Conservation (phyloP, 1,140 invertebrate genomes). For the Neodiprion lecontei region DNA sequence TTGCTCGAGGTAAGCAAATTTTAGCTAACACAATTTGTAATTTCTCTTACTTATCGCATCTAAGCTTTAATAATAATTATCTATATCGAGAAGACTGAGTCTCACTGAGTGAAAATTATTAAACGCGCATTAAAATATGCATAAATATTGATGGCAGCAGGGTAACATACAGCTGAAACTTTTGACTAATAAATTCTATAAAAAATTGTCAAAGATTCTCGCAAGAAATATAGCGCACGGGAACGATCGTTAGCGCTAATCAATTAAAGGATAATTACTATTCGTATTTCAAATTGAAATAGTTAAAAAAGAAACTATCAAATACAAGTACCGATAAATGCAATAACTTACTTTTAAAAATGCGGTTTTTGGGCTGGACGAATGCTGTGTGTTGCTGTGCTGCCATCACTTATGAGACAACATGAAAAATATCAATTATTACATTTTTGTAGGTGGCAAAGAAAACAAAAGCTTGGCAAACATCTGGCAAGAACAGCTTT, state of each 20-base stretch:
- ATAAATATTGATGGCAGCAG: not conserved
- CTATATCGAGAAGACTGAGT: too few relatives aligned
- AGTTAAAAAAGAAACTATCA: slow-evolving; percentile 7
- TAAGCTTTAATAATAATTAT: too few relatives aligned
- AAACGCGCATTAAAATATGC: not conserved
- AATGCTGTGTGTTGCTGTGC: slow-evolving; percentile 4
- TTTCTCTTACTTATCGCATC: too few relatives aligned
- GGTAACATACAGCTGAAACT: slow-evolving; percentile 5
- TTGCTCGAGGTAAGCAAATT: too few relatives aligned
- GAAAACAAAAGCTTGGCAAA: not conserved
- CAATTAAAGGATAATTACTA: slow-evolving; percentile 16
- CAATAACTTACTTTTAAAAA: slow-evolving; percentile 5
- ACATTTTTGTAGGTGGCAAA: slow-evolving; percentile 8
- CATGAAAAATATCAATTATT: slow-evolving; percentile 6
- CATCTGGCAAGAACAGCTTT: not conserved
- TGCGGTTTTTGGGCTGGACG: slow-evolving; percentile 6
- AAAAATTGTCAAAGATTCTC: not conserved
- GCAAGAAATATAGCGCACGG: not conserved
- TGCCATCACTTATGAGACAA: slow-evolving; percentile 7
- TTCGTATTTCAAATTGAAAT: slow-evolving; percentile 13
- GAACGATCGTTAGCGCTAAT: not conserved
- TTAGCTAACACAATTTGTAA: too few relatives aligned
- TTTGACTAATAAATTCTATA: not conserved
- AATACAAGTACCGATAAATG: not conserved
- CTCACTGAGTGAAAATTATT: not conserved